Evolutionary conservation across 2,888 invertebrate genomes (phyloP).

Genomic region (Epistrophe grossulariae): DNA sequence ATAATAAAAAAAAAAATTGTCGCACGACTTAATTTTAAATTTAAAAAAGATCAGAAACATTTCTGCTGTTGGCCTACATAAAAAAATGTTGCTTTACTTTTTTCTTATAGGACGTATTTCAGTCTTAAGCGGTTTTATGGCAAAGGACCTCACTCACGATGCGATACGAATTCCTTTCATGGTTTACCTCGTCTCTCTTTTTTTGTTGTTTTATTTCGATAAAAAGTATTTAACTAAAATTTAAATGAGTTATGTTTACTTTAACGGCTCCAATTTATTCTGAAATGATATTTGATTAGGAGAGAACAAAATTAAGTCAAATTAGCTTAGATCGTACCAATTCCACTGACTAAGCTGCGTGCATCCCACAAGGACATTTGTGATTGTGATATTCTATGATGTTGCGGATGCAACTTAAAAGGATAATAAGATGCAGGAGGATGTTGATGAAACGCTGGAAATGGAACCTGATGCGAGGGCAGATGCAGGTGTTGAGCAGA

Average conservation of each 20-base stretch:
- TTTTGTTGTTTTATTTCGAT: conserved; percentile 16
- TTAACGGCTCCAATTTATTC: conserved; percentile 45
- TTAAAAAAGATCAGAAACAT: conserved; percentile 60
- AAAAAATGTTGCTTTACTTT: conserved; percentile 57
- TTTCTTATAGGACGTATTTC: conserved; percentile 83
- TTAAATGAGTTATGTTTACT: conserved; percentile 26
- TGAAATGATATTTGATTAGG: conserved; percentile 25
- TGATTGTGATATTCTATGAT: conserved; percentile 83
- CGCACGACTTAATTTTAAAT: conserved; percentile 60
- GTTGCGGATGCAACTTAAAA: conserved; percentile 82
- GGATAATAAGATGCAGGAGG: conserved; percentile 80
- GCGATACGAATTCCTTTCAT: conserved; percentile 72
- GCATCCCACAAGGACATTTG: conserved; percentile 83
- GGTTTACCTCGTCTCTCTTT: conserved; percentile 61
- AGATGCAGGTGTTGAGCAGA: conserved; percentile 81
- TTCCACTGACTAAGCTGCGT: conserved; percentile 83
- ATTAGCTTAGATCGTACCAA: conserved; percentile 77
- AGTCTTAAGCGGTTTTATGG: conserved; percentile 83
- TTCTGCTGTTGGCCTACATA: conserved; percentile 65
- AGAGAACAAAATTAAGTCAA: neutral
- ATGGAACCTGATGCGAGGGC: conserved; percentile 81
- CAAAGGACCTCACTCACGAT: conserved; percentile 76
- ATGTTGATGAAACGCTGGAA: conserved; percentile 82
- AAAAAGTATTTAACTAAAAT: conserved; percentile 40
- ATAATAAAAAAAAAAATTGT: conserved; percentile 34